A percentile compares a stretch with the other conserved stretches of the same genome.
Evolutionary conservation across 92 coral and sea anemone genomes (phyloP).

Genomic region (Porites lobata): DNA sequence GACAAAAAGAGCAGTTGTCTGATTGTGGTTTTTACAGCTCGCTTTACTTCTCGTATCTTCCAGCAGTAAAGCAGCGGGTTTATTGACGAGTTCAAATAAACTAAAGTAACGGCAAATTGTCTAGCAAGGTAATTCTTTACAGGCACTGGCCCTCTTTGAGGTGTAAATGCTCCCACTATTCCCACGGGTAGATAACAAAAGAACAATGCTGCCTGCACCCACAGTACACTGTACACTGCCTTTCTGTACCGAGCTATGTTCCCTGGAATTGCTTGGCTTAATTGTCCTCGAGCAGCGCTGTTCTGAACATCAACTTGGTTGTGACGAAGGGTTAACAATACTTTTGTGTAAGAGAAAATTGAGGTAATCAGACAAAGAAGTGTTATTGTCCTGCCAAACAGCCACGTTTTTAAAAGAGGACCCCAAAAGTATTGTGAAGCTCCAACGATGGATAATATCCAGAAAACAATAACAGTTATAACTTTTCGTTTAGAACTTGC

Average conservation of each 20-base stretch:
- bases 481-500: neutral
- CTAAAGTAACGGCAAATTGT: neutral
- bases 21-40: neutral
- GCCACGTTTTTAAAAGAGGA: neutral
- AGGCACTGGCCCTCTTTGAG: too few relatives aligned
- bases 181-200: neutral
- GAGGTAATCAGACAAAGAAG: neutral
- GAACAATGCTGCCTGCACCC: neutral
- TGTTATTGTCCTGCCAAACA: neutral
- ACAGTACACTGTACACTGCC: slow-evolving; percentile 25
- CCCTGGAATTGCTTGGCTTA: neutral
- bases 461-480: neutral
- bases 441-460: neutral
- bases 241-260: slow-evolving; percentile 21
- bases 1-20: neutral
- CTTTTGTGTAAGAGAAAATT: slow-evolving; percentile 7
- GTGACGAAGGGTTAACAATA: neutral
- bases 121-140: neutral
- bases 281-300: neutral
- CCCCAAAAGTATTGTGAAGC: neutral
- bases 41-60: slow-evolving; percentile 3
- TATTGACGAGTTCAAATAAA: neutral
- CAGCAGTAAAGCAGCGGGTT: slow-evolving; percentile 6
- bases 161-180: neutral
- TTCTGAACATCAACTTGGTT: slow-evolving; percentile 7